phyloP scores from a whole-genome alignment of 2,797 vertebrate genomes.

The Sphenodon punctatus region DNA sequence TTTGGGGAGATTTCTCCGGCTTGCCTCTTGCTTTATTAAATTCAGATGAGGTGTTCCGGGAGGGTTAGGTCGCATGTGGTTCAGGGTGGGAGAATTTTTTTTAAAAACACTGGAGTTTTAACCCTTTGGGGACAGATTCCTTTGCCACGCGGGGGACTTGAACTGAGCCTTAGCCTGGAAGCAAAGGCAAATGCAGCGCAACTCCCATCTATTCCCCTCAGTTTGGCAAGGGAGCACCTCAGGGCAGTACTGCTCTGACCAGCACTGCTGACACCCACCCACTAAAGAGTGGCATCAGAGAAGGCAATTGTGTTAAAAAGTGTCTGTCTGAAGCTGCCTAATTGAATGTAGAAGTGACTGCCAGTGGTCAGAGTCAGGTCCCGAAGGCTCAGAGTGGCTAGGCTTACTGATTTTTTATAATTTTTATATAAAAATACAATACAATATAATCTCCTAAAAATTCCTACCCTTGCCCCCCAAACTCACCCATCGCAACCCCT shows the following conservation, averaged over 20 bases:
- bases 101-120: slow-evolving; percentile 25
- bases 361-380: too few relatives aligned
- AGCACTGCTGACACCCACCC: neutral
- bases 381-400: too few relatives aligned
- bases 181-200: neutral
- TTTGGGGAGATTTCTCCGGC: slow-evolving; percentile 60
- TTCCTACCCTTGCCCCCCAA: too few relatives aligned
- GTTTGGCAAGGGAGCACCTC: neutral
- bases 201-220: neutral
- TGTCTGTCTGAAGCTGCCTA: neutral
- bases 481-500: too few relatives aligned
- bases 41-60: slow-evolving; percentile 67
- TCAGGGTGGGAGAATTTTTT: slow-evolving; percentile 8
- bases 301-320: neutral
- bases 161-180: accelerated
- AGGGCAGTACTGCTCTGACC: neutral
- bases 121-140: slow-evolving; percentile 31
- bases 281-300: neutral
- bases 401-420: too few relatives aligned
- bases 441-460: too few relatives aligned
- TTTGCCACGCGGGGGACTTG: accelerated
- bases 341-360: neutral
- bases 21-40: slow-evolving; percentile 65
- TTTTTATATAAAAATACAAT: too few relatives aligned
- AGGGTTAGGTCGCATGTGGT: slow-evolving; percentile 61